Conservation (phyloP, 2,888 invertebrate genomes). For the Ornithoptera priamus region DNA sequence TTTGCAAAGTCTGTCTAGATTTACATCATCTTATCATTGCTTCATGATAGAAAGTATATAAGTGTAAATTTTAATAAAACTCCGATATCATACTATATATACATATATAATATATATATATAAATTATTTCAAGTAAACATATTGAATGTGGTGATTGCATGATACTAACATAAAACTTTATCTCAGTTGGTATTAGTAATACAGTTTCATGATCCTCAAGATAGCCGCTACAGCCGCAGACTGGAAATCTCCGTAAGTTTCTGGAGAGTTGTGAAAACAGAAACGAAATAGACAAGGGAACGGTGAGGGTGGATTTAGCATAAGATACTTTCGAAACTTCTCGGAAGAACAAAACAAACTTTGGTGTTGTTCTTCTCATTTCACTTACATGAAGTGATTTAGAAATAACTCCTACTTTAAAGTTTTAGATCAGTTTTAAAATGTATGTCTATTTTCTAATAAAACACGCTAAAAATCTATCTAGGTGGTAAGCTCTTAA, state of each 20-base stretch:
- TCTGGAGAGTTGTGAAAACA: constrained; percentile 1
- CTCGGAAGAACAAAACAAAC: constrained; percentile 5
- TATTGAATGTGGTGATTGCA: not conserved
- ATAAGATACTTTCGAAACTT: constrained; percentile 8
- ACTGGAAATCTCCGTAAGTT: not conserved
- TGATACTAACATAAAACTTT: not conserved
- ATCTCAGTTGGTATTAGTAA: not conserved
- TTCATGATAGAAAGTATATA: no score
- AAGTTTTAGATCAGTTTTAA: not conserved
- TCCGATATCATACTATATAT: no score
- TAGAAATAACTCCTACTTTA: not conserved
- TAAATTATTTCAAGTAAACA: no score
- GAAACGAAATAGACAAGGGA: constrained; percentile 1
- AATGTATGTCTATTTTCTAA: no score
- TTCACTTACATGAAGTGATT: constrained; percentile 7
- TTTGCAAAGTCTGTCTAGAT: no score
- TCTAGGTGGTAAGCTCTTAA: no score
- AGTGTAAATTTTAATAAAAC: no score
- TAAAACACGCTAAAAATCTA: no score
- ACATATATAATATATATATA: no score
- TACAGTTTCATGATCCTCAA: not conserved
- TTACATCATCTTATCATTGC: no score
- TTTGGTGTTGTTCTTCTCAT: constrained; percentile 4
- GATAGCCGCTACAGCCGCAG: not conserved
- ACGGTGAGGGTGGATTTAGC: constrained; percentile 6